Base-by-base conservation (phyloP, 2,888 invertebrate genomes). In the Maniola hyperantus region DNA sequence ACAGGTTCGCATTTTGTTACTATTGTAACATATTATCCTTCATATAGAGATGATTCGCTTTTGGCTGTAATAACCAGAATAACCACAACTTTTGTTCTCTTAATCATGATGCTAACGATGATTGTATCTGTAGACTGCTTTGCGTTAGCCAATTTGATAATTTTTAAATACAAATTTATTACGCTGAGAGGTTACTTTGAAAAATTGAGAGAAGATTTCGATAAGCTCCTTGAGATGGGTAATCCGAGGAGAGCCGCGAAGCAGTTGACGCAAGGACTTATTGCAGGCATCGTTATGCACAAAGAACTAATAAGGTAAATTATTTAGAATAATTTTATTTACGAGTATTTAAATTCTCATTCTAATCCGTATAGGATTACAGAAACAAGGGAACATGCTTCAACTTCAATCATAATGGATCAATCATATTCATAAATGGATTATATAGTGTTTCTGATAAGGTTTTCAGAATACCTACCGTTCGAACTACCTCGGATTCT, bases 131-230 rank as follows among this genome's bases (percentile, higher is more conserved):
- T 86, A 0, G 91, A 91, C 65, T 72, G 79, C 1, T 83, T 84
- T 48, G 83, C 85, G 0, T 80, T 91, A 79, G 73, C 81, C 1
- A 82, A 84, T 62, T 75, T 92, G 13, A 88, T 91, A 8, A 85
- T 89, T 75, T 87, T 82, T 65, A 89, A 89, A 68, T 89, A 89
- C 68, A 92, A 92, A 72, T 85, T 90, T 50, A 85, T 89, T n/a
- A 85, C 89, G 0, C 67, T 92, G 42, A 80, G 83, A 68, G 72
- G 81, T 48, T 91, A 89, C 71, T 89, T 91, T 26, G 85, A 86
- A 69, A 78, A 76, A 7, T 69, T 91, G 51, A 77, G 78, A 60
- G 71, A 74, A 1, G 82, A 88, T 39, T 82, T 85, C 65, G 76
- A 80, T 55, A 74, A 63, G 50, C 74, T 83, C n/a, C 78, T 77